Evolutionary conservation across 2,797 vertebrate species (phyloP), one percentile per base, ranked within the genome.

Genomic region (Gorsachius magnificus): DNA sequence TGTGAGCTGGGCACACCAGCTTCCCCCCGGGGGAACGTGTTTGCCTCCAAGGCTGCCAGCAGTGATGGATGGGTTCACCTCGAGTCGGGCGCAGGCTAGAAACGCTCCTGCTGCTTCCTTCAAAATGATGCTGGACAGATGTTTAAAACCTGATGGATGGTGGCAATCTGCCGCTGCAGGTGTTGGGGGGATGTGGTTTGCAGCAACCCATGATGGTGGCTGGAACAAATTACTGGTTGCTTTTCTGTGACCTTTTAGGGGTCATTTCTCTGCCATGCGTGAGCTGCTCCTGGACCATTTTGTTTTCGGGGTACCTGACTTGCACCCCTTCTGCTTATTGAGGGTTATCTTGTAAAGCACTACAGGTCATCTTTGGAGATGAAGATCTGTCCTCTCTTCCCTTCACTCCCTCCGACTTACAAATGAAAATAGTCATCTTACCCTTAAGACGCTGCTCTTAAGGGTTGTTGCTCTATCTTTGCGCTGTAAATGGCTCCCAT

Each of bases 241-340:
- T 92, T 61, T 57, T 26, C 57, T 80, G 17, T 21, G 31, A 28
- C 31, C 16, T 86, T 60, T 80, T 7, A 41, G 58, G 56, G 26
- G 28, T 90, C 7, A 0, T 58, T 81, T 31, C 41, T 90, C 13
- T 35, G 43, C 71, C 5, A 3, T 1, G 10, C 0, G 0, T 1
- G 14, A 76, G 60, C 20, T 70, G 64, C 18, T 72, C 33, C 41
- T n/a, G n/a, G 31, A 33, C 26, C 1, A 0, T 83, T 87, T 51
- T 58, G 16, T 45, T 66, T 22, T 46, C 28, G 16, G 28, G 36
- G 16, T 50, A 56, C 20, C 6, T 6, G 10, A 17, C 56, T 82
- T 5, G 3, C 54, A 21, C 11, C 35, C 7, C 16, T 72, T n/a
- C n/a, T 63, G 4, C 15, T 69, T 61, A 13, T 2, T 53, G 50